Evolutionary conservation across 2,113 vertebrate genomes (phyloP), one percentile per base, ranked within the genome.

Genomic region (Strix uralensis): DNA sequence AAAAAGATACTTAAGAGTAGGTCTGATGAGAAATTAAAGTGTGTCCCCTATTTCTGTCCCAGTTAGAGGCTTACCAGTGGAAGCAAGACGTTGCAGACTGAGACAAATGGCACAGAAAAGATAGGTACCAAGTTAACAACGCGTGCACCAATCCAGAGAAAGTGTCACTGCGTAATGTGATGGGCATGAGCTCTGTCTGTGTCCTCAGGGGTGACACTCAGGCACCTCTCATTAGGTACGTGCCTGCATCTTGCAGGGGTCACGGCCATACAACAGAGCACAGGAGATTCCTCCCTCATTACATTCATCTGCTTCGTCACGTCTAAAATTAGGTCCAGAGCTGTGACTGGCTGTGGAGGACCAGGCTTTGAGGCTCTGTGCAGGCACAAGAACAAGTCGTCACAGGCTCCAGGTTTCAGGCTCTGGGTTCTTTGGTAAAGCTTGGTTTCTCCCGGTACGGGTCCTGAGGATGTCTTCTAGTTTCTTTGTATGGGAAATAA

Each of bases 241-340:
- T 1, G 16, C 0, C 5, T 49, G 34, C 15, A 12, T 11, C 70
- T 42, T 49, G 66, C 47, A 36, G 80, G 36, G n/a, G 29, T 42
- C 58, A 65, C 0, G 1, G 44, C 46, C 36, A 0, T 6, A 13
- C 0, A 2, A 4, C 25, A 55, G 30, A 11, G 32, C 2, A 8
- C 58, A 46, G 49, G 32, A 65, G 38, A n/a, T 1, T 46, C 77
- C 44, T 72, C 27, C 3, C 55, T 57, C 2, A 1, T 7, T 19
- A 40, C 18, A 16, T 47, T 84, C 38, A 26, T 49, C 9, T 21
- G 5, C 44, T 67, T 69, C n/a, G 11, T 23, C 18, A 16, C 0
- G 0, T 10, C 40, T 32, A 19, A 67, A 58, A 26, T 40, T 5
- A 14, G 16, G 13, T 15, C 51, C 72, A 34, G 34, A 72, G 36